These are phyloP conservation scores for Drosophila robusta DNA, from an alignment of 2,888 invertebrate species.

Conservation along the genomic window DNA sequence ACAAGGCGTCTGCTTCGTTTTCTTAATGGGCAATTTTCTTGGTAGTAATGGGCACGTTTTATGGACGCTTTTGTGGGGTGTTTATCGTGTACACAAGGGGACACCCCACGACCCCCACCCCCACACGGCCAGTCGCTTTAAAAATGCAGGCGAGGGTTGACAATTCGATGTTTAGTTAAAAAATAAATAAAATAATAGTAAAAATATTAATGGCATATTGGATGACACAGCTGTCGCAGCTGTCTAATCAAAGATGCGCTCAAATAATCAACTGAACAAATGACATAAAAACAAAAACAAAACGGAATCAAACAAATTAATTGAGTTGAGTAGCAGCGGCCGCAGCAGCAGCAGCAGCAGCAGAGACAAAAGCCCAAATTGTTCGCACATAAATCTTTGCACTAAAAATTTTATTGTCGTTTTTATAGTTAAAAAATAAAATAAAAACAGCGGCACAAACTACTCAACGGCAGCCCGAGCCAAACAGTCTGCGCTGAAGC, in stretches of 20 bases:
- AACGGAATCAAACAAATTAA: slow-evolving; percentile 52
- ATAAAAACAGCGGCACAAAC: slow-evolving; percentile 33
- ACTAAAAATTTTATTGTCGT: slow-evolving; percentile 81
- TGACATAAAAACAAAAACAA: slow-evolving; percentile 9
- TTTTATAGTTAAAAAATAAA: slow-evolving; percentile 71
- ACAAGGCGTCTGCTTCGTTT: slow-evolving; percentile 67
- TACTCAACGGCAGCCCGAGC: slow-evolving; percentile 53
- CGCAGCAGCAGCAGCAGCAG: background rate
- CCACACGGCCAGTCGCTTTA: background rate
- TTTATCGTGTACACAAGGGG: slow-evolving; percentile 73
- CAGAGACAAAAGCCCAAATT: slow-evolving; percentile 59
- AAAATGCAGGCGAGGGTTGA: slow-evolving; percentile 54
- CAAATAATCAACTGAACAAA: slow-evolving; percentile 10
- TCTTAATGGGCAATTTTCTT: slow-evolving; percentile 83
- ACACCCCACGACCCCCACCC: background rate
- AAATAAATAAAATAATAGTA: slow-evolving; percentile 9
- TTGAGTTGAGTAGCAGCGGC: slow-evolving; percentile 32
- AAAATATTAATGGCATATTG: slow-evolving; percentile 71
- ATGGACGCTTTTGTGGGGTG: slow-evolving; percentile 83
- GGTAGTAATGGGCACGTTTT: slow-evolving; percentile 83
- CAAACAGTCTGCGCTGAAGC: slow-evolving; percentile 65
- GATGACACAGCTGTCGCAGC: slow-evolving; percentile 63
- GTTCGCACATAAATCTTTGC: slow-evolving; percentile 84
- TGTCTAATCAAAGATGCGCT: slow-evolving; percentile 50
- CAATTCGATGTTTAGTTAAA: slow-evolving; percentile 25